Base-by-base conservation (phyloP, 2,888 invertebrate genomes). In the Amiota communis region DNA sequence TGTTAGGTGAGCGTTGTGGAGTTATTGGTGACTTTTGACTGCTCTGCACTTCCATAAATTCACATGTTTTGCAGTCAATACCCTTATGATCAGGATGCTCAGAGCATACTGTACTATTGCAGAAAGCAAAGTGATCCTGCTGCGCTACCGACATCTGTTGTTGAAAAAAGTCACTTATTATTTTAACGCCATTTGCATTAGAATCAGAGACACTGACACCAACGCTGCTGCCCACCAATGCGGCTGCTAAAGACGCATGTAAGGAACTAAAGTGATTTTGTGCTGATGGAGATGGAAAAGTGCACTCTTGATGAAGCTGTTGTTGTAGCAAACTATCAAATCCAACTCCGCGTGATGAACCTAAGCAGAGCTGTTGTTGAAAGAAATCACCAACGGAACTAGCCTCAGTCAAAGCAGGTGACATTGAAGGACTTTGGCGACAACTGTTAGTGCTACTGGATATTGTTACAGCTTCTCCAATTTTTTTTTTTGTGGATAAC, bases 31-130 rank as follows among this genome's bases (percentile, higher is more conserved):
- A 86, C 67, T 84, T 81, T 8, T 75, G 75, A 15, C 67, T 82
- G 73, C 68, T 83, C 73, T 78, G 78, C 74, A 87, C 84, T 74
- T 87, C 89, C 13, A 87, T 77, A 73, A 90, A 75, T 81, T 90
- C 90, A 74, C 90, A 89, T 15, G 83, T 83, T 75, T 90, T 90
- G 76, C 90, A 90, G 75, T 90, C 90, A 36, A 87, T 80, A 13
- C 88, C 88, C 64, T 88, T 89, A 2, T 81, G 78, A 46, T 88
- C 89, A 0, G 81, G 80, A 80, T 90, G 89, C 13, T 89, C 89
- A 13, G 85, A 78, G 72, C 90, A 90, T 6, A 36, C 36, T 36
- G 8, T 36, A 46, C 74, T 77, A 46, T 77, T 87, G 74, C 51
- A 76, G 76, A 63, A 75, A 77, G 53, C 67, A 8, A 51, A 20